A percentile compares a stretch with the other conserved stretches of the same genome.
phyloP scores from a whole-genome alignment of 2,113 vertebrate species.

The Apaloderma vittatum region DNA sequence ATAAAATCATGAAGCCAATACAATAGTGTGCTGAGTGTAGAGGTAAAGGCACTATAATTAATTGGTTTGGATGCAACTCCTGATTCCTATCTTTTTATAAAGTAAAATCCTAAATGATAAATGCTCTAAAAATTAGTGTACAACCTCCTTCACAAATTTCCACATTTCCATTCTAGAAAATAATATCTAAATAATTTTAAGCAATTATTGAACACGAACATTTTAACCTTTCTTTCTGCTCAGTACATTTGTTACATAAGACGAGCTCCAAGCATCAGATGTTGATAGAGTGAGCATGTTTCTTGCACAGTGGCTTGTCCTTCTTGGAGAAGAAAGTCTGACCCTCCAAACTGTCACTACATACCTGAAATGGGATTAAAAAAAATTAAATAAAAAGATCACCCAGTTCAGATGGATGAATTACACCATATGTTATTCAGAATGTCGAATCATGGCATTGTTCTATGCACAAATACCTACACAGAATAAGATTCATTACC shows the following conservation, averaged over 20 bases:
- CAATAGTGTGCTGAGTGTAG: neutral
- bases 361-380: slow-evolving; percentile 82
- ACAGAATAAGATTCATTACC: neutral
- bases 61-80: neutral
- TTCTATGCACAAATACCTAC: neutral
- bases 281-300: slow-evolving; percentile 91
- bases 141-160: neutral
- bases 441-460: neutral
- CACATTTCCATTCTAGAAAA: neutral
- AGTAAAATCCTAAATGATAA: neutral
- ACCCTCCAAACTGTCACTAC: slow-evolving; percentile 90
- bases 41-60: neutral
- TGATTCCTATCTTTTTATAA: neutral
- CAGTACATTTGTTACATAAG: slow-evolving; percentile 42
- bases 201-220: slow-evolving; percentile 27
- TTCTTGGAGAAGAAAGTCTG: slow-evolving; percentile 96
- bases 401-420: neutral
- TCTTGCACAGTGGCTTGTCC: slow-evolving; percentile 96
- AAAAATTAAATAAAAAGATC: slow-evolving; percentile 14
- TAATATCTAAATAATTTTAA: slow-evolving; percentile 57
- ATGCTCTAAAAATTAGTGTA: neutral
- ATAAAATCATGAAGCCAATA: neutral
- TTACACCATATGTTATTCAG: neutral
- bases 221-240: slow-evolving; percentile 52
- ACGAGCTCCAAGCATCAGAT: slow-evolving; percentile 75